Base-by-base conservation (phyloP, 92 coral and sea anemone genomes). In the Paramuricea clavata region DNA sequence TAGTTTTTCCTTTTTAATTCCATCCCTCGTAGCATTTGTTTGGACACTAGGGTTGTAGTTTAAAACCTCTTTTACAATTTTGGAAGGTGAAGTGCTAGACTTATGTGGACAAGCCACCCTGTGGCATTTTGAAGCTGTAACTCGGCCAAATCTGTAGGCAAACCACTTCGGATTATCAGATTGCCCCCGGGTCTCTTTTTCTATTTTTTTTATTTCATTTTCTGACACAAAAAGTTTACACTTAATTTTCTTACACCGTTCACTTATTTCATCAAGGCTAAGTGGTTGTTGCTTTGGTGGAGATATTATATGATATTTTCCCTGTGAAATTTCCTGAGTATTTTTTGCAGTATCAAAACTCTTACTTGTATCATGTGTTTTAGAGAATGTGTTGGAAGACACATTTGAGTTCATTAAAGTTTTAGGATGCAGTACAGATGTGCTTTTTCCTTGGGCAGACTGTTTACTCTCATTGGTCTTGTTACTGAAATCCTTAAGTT, bases 261-360 rank as follows among this genome's bases (percentile, higher is more conserved):
- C 91, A n/a, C 79, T 47, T 87, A 91, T 87, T 65, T 87, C 85
- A 91, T 70, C 79, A 43, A 91, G 25, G 92, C 94, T 91, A 3
- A 81, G 9, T 30, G 90, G 86, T 9, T 76, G 89, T 42, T 85
- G 76, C 35, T 84, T 89, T 30, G 88, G 89, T 35, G 77, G 82
- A 16, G 90, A 86, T 11, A 86, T 86, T 41, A 78, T 33, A 12
- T 73, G 88, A 60, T 71, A 71, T 61, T 76, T 13, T 60, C 43
- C 36, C 23, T 60, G 27, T 57, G 75, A 68, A 62, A 11, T 62
- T 81, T 81, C 57, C 61, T 81, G 33, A 81, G 68, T 26, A 28
- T 28, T 60, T 60, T 23, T 22, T 60, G 68, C 68, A 60, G 12
- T 60, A 23, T 28, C 68, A 60, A 23, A 22, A n/a, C 33, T 28